Percentiles rank a stretch among this genome's conserved stretches.
phyloP scores from a whole-genome alignment of 2,113 vertebrate species.

The Ornithorhynchus anatinus region DNA sequence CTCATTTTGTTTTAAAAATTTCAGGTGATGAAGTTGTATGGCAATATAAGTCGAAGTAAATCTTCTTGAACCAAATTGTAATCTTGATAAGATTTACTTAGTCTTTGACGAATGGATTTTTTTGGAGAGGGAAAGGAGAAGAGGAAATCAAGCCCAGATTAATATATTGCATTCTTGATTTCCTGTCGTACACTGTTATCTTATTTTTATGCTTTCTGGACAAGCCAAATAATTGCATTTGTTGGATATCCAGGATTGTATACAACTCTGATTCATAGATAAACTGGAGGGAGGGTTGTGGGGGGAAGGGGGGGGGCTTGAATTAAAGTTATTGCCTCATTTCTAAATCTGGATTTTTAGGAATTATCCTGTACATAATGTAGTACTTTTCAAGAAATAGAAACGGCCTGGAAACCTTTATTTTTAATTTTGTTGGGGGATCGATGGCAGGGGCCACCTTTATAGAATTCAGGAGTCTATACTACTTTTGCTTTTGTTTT shows the following conservation, averaged over 20 bases:
- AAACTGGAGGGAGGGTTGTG: too few species aligned
- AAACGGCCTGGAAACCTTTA: background rate
- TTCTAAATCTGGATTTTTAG: constrained; percentile 1
- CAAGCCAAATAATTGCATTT: background rate
- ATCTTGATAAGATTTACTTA: too few species aligned
- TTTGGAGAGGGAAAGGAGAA: too few species aligned
- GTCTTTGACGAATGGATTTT: too few species aligned
- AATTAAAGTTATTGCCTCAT: background rate
- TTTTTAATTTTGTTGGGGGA: background rate
- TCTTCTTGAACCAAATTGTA: too few species aligned
- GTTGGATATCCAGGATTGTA: background rate
- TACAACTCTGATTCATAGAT: background rate
- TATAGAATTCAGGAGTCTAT: background rate
- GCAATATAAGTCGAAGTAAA: too few species aligned
- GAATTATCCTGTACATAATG: background rate
- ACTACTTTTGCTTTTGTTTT: too few species aligned
- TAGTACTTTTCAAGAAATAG: background rate
- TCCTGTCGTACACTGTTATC: background rate
- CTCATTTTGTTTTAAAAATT: too few species aligned
- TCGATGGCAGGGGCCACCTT: background rate
- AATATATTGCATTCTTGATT: background rate
- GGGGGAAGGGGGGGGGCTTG: background rate
- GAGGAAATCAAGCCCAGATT: too few species aligned
- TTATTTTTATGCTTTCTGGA: constrained; percentile 8
- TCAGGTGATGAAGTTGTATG: too few species aligned